phyloP scores from a whole-genome alignment of 2,888 invertebrate genomes.

The Baccha elongata region DNA sequence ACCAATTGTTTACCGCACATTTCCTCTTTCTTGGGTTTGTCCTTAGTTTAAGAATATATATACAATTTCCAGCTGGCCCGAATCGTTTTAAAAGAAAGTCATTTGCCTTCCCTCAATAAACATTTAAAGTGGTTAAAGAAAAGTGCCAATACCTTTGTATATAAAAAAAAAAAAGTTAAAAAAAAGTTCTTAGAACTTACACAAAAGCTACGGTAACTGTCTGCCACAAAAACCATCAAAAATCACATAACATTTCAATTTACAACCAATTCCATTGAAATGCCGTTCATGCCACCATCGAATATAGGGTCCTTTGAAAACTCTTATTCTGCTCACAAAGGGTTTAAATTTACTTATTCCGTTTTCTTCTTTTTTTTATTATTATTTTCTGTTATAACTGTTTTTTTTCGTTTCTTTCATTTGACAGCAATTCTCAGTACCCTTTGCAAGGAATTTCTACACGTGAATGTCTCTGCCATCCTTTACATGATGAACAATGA shows the following conservation, averaged over 20 bases:
- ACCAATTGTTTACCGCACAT: neutral
- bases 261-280: conserved; percentile 31
- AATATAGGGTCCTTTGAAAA: conserved; percentile 9
- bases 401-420: neutral
- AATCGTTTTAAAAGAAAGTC: conserved; percentile 28
- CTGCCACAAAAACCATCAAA: conserved; percentile 40
- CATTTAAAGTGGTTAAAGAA: neutral
- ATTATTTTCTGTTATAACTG: neutral
- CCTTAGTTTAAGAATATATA: conserved; percentile 28
- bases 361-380: neutral
- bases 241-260: conserved; percentile 37
- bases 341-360: conserved; percentile 32
- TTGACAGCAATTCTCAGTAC: conserved; percentile 91
- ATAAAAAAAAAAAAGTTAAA: neutral
- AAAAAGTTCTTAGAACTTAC: conserved; percentile 10
- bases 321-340: conserved; percentile 12
- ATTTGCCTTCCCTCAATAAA: conserved; percentile 24
- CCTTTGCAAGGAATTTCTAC: conserved; percentile 93
- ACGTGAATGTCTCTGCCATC: conserved; percentile 94
- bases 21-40: neutral
- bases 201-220: conserved; percentile 8
- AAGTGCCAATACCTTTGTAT: neutral
- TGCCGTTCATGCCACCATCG: conserved; percentile 25
- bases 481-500: conserved; percentile 98
- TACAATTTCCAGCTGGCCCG: conserved; percentile 4